Evolutionary conservation across 1,140 invertebrate species (phyloP).

Genomic region (Drosophila kanapiae): DNA sequence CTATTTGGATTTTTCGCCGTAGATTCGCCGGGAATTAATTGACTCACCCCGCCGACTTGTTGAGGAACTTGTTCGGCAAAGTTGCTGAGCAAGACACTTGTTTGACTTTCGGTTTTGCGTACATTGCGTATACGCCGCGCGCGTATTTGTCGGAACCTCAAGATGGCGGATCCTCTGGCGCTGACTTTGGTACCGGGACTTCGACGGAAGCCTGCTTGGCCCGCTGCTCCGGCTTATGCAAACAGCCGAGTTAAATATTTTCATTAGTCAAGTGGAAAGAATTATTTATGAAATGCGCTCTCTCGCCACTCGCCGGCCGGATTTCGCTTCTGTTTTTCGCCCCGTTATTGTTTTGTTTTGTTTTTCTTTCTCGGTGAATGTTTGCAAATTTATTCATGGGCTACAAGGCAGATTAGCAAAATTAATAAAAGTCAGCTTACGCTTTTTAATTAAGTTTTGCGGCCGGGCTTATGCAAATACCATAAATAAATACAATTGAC

Average conservation of each 20-base stretch:
- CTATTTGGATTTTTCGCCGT: conserved; percentile 49
- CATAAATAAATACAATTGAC: conserved; percentile 74
- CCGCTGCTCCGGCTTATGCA: conserved; percentile 54
- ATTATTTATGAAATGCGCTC: conserved; percentile 73
- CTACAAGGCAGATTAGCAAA: conserved; percentile 67
- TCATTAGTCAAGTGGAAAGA: conserved; percentile 78
- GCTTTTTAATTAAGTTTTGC: conserved; percentile 72
- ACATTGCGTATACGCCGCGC: conserved; percentile 64
- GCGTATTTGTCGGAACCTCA: conserved; percentile 56
- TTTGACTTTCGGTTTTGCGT: conserved; percentile 60
- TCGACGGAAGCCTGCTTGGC: neutral
- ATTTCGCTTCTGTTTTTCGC: conserved; percentile 34
- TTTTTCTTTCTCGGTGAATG: conserved; percentile 31
- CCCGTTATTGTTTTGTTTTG: conserved; percentile 32
- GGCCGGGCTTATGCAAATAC: conserved; percentile 50
- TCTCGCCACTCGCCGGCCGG: conserved; percentile 29
- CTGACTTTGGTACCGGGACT: conserved; percentile 15
- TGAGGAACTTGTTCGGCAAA: conserved; percentile 56
- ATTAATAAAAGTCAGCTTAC: conserved; percentile 77
- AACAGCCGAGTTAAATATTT: conserved; percentile 74
- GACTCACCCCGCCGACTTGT: conserved; percentile 70
- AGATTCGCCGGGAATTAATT: conserved; percentile 76
- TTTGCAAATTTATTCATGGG: conserved; percentile 73
- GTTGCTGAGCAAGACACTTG: conserved; percentile 56
- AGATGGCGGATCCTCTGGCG: conserved; percentile 15